Percentiles rank a stretch among this genome's conserved stretches.
Conservation (phyloP, 2,113 vertebrate genomes). For the Callospermophilus lateralis region DNA sequence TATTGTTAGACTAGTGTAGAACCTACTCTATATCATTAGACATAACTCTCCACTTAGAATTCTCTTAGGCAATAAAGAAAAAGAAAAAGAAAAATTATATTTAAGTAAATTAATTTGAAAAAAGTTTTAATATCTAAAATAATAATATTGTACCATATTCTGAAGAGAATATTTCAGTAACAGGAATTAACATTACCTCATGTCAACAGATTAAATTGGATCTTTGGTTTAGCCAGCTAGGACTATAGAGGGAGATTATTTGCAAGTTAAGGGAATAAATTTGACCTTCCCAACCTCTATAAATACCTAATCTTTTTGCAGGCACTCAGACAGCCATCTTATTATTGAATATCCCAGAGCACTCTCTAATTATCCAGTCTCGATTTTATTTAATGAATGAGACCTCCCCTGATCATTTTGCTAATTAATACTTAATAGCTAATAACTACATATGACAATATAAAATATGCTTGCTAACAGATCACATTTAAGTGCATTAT, state of each 20-base stretch:
- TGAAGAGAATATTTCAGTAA: slow-evolving; percentile 59
- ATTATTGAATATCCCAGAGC: slow-evolving; percentile 64
- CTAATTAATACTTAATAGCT: slow-evolving; percentile 79
- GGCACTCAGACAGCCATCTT: not conserved
- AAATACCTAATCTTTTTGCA: slow-evolving; percentile 8
- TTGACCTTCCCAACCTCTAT: not conserved
- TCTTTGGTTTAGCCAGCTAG: not conserved
- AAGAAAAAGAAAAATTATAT: not conserved
- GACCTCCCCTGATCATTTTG: slow-evolving; percentile 56
- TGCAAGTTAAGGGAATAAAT: slow-evolving; percentile 47
- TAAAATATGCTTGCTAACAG: not conserved
- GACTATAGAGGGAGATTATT: slow-evolving; percentile 22
- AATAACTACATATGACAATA: slow-evolving; percentile 6
- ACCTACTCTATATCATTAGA: not conserved
- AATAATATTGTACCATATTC: not conserved
- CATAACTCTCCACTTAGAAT: not conserved
- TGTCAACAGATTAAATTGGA: slow-evolving; percentile 62
- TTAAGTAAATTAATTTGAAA: slow-evolving; percentile 40
- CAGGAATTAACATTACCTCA: slow-evolving; percentile 7
- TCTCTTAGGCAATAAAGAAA: not conserved
- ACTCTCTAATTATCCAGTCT: slow-evolving; percentile 74
- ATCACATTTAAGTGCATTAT: not conserved
- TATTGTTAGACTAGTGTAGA: not conserved
- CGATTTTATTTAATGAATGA: slow-evolving; percentile 72
- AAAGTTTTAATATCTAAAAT: not conserved